Evolutionary conservation across 2,113 vertebrate genomes (phyloP), one percentile per base, ranked within the genome.

Genomic region (Hemiprocne comata): DNA sequence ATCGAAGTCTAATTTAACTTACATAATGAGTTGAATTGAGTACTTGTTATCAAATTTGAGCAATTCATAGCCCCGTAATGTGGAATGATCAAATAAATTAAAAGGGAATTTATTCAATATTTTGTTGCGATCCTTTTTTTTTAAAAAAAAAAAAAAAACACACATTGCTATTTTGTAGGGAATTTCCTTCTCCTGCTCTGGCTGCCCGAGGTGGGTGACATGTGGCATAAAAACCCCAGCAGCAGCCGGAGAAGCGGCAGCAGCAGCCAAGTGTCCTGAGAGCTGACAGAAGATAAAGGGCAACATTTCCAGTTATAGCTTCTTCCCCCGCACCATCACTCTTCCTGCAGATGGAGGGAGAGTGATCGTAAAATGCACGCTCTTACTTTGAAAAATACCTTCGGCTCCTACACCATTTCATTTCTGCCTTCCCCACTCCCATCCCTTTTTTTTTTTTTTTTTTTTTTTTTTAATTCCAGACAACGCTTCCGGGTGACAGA

Each of bases 11-110:
- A 99, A 99, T 99, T 99, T 98, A 98, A 99, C 98, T 99, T 98
- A 99, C 98, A 99, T 99, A 99, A 99, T 99, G 98, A 99, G 98
- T 98, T 98, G 98, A 99, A 99, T 99, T 99, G 99, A 99, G 99
- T 98, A 99, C 99, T 99, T 99, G 99, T 99, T 99, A 99, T 99
- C 98, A 98, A 99, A 99, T 99, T 99, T 99, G 99, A 99, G 98
- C 98, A 99, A 99, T 99, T 99, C 98, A 99, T 98, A 98, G 99
- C 97, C 98, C 98, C 97, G 98, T 99, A 99, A 99, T 99, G 98
- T 99, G 98, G 98, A 99, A 99, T 99, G 99, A 99, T 99, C 98
- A 99, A 99, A 98, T 98, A 98, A 99, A 99, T 99, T 99, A 99
- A 98, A 99, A 98, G 94, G 97, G 98, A 99, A 99, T 98, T 98